These are phyloP conservation scores for Alosa alosa DNA, from an alignment of 2,113 vertebrate species.

Conservation along the genomic window DNA sequence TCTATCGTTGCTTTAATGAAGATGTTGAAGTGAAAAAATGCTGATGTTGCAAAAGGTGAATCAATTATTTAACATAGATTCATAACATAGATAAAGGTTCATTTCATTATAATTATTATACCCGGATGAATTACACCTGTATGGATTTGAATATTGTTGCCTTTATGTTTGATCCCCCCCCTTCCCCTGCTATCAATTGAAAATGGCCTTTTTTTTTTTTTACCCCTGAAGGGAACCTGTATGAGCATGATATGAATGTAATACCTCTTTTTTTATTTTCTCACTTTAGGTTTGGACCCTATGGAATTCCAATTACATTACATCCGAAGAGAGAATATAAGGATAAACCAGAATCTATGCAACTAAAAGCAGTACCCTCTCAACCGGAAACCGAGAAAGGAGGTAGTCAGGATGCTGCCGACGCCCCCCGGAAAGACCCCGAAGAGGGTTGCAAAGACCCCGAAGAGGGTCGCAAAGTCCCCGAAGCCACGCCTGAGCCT, in stretches of 20 bases:
- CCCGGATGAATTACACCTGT: background rate
- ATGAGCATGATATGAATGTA: background rate
- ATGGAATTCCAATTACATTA: constrained; percentile 94
- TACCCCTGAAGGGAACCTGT: background rate
- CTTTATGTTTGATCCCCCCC: too few relatives aligned
- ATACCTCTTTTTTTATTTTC: background rate
- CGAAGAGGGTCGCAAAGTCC: constrained; percentile 12
- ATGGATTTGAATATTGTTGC: background rate
- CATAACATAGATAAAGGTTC: background rate
- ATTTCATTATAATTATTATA: background rate
- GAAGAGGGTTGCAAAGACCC: constrained; percentile 2
- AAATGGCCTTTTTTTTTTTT: too few relatives aligned
- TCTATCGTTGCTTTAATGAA: background rate
- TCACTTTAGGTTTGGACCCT: constrained; percentile 88
- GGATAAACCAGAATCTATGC: constrained; percentile 80
- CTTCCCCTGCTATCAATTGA: background rate
- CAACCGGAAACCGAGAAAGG: constrained; percentile 71
- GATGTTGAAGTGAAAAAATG: background rate
- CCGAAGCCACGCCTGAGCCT: constrained; percentile 39
- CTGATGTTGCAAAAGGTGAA: background rate
- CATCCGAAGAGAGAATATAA: constrained; percentile 89
- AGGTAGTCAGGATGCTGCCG: constrained; percentile 47
- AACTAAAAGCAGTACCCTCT: constrained; percentile 80
- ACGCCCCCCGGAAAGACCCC: background rate
- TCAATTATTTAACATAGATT: background rate